Percentiles rank a stretch among this genome's conserved stretches.
Evolutionary conservation across 2,888 invertebrate genomes (phyloP).

Genomic region (Synergus gifuensis): DNA sequence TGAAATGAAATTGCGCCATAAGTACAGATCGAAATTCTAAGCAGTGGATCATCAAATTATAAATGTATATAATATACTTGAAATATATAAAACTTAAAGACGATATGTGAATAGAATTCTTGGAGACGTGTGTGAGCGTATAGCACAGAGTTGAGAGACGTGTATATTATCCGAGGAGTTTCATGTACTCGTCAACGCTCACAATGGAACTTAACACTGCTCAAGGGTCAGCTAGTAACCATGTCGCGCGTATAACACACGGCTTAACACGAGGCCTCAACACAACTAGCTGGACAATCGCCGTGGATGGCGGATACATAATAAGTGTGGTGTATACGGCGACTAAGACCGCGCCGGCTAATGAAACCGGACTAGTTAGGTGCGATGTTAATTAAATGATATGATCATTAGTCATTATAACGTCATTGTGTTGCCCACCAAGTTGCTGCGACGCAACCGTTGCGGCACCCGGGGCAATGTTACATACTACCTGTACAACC

Average conservation of each 20-base stretch:
- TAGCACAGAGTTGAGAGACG: slow-evolving; percentile 55
- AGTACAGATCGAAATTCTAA: too few species aligned
- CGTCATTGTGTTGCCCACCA: slow-evolving; percentile 72
- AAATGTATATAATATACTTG: too few species aligned
- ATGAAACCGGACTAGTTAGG: slow-evolving; percentile 74
- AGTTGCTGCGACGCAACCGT: slow-evolving; percentile 55
- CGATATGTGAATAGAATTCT: background rate
- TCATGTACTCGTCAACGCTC: slow-evolving; percentile 63
- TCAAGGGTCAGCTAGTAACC: slow-evolving; percentile 69
- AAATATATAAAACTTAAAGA: background rate
- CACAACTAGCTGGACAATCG: slow-evolving; percentile 66
- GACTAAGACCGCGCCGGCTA: slow-evolving; percentile 70
- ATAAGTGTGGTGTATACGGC: slow-evolving; percentile 68
- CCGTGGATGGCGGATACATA: slow-evolving; percentile 71
- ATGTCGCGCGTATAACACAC: slow-evolving; percentile 70
- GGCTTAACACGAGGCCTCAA: slow-evolving; percentile 66
- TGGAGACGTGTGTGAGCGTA: slow-evolving; percentile 52
- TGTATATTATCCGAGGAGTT: slow-evolving; percentile 63
- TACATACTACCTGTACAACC: slow-evolving; percentile 46
- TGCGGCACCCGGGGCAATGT: slow-evolving; percentile 38
- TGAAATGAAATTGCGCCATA: too few species aligned
- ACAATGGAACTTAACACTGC: slow-evolving; percentile 73
- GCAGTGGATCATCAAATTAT: too few species aligned
- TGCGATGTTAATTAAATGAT: slow-evolving; percentile 78
- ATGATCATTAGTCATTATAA: slow-evolving; percentile 77